Evolutionary conservation across 2,888 invertebrate genomes (phyloP).

Genomic region (Melolontha melolontha): DNA sequence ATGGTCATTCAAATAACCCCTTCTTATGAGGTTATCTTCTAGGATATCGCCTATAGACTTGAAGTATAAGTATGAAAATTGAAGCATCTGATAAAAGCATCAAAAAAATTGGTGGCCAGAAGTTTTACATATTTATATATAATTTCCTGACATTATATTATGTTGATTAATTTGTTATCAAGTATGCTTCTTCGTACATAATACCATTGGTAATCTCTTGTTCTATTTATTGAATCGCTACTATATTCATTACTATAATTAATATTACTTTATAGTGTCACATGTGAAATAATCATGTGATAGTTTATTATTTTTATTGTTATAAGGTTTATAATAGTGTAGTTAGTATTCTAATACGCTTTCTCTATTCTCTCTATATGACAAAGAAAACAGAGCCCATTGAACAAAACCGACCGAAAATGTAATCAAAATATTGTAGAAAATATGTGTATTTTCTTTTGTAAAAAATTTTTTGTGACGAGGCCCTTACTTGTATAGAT

Average conservation of each 20-base stretch:
- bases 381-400: constrained; percentile 34
- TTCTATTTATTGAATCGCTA: constrained; percentile 45
- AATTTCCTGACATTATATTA: constrained; percentile 39
- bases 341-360: constrained; percentile 44
- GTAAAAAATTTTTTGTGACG: constrained; percentile 30
- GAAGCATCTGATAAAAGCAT: constrained; percentile 11
- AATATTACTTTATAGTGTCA: constrained; percentile 33
- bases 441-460: neutral
- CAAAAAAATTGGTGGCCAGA: constrained; percentile 30
- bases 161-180: constrained; percentile 30
- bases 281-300: constrained; percentile 22
- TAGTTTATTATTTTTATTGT: constrained; percentile 38
- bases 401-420: constrained; percentile 33
- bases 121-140: constrained; percentile 27
- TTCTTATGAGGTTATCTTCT: constrained; percentile 66
- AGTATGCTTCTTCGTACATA: constrained; percentile 43
- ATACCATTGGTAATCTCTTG: constrained; percentile 45
- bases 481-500: constrained; percentile 40
- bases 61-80: constrained; percentile 9
- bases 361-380: constrained; percentile 41
- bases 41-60: constrained; percentile 22
- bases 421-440: constrained; percentile 26
- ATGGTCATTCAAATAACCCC: constrained; percentile 70
- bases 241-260: constrained; percentile 37
- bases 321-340: constrained; percentile 38